A percentile compares a stretch with the other conserved stretches of the same genome.
Evolutionary conservation across 2,113 vertebrate species (phyloP).

Genomic region (Mormyrus iriodes): DNA sequence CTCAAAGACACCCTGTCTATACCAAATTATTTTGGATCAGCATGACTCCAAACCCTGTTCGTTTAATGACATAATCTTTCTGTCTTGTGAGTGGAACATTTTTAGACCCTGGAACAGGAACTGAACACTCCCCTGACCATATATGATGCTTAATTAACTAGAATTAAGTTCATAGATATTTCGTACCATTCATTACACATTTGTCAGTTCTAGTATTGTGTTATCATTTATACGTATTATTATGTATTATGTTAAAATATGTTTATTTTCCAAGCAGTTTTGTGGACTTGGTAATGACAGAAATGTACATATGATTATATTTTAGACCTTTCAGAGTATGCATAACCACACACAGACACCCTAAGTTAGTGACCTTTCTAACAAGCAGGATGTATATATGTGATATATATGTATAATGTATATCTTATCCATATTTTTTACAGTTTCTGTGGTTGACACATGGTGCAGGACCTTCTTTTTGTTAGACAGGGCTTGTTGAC

Average conservation of each 20-base stretch:
- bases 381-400: background rate
- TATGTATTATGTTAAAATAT: background rate
- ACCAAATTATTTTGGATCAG: background rate
- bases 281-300: too few species aligned
- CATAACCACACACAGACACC: background rate
- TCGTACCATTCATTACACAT: too few species aligned
- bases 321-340: background rate
- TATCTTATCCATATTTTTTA: background rate
- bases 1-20: background rate
- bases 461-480: too few species aligned
- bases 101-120: background rate
- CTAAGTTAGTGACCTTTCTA: background rate
- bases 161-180: background rate
- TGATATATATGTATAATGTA: background rate
- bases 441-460: background rate
- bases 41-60: background rate
- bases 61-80: background rate
- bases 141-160: background rate
- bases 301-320: background rate
- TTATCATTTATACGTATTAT: background rate
- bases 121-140: background rate
- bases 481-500: background rate
- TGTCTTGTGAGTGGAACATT: background rate
- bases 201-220: background rate
- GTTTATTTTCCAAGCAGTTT: too few species aligned